These are phyloP conservation scores for Platysternon megacephalum DNA, from an alignment of 2,113 vertebrate genomes.

Conservation along the genomic window DNA sequence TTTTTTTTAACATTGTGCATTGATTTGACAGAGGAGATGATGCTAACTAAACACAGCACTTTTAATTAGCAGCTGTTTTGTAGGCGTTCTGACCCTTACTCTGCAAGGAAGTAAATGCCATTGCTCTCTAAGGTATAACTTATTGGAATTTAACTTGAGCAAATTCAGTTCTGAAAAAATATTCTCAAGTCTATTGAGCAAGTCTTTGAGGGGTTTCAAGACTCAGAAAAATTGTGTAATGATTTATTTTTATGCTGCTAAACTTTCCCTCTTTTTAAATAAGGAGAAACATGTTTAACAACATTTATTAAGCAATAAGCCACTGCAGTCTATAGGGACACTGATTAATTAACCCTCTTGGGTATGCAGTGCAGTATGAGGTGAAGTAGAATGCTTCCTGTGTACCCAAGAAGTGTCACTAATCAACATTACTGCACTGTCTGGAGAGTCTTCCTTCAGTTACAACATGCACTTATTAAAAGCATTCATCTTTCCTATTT, in stretches of 20 bases:
- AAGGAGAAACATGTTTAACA: conserved; percentile 32
- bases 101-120: conserved; percentile 29
- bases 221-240: neutral
- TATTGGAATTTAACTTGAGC: neutral
- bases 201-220: neutral
- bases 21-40: neutral
- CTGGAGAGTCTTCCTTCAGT: neutral
- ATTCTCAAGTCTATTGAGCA: neutral
- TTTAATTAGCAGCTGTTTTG: conserved; percentile 36
- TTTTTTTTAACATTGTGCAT: neutral
- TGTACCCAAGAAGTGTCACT: neutral
- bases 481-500: neutral
- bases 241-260: neutral
- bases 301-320: conserved; percentile 57
- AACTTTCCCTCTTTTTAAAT: conserved; percentile 26
- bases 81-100: conserved; percentile 8
- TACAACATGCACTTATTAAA: neutral
- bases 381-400: conserved; percentile 41
- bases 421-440: neutral
- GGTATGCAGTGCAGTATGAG: neutral
- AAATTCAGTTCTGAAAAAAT: conserved; percentile 14
- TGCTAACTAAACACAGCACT: neutral
- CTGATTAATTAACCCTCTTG: conserved; percentile 54
- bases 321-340: neutral
- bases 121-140: neutral